Conservation (phyloP, 2,888 invertebrate genomes). For the Melieria omissa region DNA sequence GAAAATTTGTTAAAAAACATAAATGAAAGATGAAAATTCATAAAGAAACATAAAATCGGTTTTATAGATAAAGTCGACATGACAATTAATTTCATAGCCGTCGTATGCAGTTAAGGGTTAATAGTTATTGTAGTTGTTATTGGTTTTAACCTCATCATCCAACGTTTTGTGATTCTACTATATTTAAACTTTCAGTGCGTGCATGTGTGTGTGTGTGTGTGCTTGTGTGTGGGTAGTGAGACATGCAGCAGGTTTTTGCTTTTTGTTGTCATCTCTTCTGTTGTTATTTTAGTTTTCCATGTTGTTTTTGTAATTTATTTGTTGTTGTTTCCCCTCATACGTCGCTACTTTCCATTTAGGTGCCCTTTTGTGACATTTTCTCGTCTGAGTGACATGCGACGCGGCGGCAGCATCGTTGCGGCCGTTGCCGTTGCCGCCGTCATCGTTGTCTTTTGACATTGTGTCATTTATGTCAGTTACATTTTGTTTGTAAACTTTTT, state of each 20-base stretch:
- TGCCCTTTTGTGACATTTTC: neutral
- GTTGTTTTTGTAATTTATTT: too few species aligned
- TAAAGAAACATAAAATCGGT: too few species aligned
- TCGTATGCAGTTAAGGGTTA: too few species aligned
- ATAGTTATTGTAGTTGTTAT: neutral
- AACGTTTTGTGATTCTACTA: neutral
- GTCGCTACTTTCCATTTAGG: neutral
- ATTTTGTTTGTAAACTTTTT: conserved; percentile 25
- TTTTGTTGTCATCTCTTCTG: too few species aligned
- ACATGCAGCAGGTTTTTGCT: too few species aligned
- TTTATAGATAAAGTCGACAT: too few species aligned
- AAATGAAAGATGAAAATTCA: too few species aligned
- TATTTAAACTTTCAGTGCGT: neutral
- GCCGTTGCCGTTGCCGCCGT: neutral
- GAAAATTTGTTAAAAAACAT: too few species aligned
- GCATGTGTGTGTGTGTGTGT: neutral
- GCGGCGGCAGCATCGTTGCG: neutral
- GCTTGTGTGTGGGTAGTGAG: neutral
- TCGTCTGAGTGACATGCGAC: neutral
- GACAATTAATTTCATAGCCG: too few species aligned
- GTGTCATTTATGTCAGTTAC: conserved; percentile 36
- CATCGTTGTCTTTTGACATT: conserved; percentile 20
- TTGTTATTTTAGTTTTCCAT: too few species aligned
- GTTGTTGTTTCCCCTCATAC: too few species aligned
- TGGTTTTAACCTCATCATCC: neutral